A percentile compares a stretch with the other conserved stretches of the same genome.
phyloP scores from a whole-genome alignment of 1,140 invertebrate species.

The Bombus cullumanus region DNA sequence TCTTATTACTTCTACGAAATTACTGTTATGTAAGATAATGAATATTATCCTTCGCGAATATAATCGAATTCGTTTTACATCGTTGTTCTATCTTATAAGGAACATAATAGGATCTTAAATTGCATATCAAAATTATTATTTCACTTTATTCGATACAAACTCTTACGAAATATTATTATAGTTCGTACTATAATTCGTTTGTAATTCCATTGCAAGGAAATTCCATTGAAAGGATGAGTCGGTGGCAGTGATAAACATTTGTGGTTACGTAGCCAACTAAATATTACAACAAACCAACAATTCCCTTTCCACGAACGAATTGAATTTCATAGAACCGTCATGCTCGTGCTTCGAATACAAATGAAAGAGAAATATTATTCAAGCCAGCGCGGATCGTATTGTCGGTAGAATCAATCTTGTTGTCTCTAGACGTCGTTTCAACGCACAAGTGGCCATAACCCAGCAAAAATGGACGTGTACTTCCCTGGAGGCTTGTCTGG shows the following conservation, averaged over 20 bases:
- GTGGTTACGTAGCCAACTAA: not conserved
- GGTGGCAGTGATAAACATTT: not conserved
- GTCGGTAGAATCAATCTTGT: not conserved
- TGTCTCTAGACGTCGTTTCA: not conserved
- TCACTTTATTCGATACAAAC: not conserved
- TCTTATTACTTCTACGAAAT: too few relatives aligned
- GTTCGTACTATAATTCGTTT: not conserved
- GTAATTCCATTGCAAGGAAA: not conserved
- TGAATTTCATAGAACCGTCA: not conserved
- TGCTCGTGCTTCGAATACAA: not conserved
- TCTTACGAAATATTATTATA: not conserved
- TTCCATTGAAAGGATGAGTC: not conserved
- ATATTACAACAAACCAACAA: not conserved
- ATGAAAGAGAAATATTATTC: constrained; percentile 5
- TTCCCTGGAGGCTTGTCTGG: not conserved
- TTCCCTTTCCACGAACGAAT: not conserved
- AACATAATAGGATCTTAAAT: too few relatives aligned
- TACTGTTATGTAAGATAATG: too few relatives aligned
- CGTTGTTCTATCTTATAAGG: not conserved
- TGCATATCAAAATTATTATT: not conserved
- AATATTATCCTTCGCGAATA: not conserved
- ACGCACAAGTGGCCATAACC: not conserved
- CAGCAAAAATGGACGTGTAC: not conserved
- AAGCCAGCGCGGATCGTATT: not conserved
- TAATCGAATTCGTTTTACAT: not conserved